Evolutionary conservation across 2,797 vertebrate species (phyloP), one percentile per base, ranked within the genome.

Genomic region (Vultur gryphus): DNA sequence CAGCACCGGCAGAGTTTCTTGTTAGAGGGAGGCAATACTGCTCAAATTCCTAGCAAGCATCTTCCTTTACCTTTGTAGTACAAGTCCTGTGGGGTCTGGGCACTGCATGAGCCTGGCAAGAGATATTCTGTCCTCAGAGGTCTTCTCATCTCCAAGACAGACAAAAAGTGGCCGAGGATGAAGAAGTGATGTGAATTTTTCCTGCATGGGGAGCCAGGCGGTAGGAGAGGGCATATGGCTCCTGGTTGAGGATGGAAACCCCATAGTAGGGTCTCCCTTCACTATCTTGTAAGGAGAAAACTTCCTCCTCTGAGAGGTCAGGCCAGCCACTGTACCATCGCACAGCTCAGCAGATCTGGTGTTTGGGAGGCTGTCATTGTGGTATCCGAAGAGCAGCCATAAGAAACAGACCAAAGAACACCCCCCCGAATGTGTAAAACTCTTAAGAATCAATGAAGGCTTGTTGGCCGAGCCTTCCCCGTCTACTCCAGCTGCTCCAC

Each of bases 341-440:
- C 37, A 58, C 28, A 91, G n/a, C 28, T 83, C 55, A 83, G 75
- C 16, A 11, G 7, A 13, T 57, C 2, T 16, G 26, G n/a, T 3
- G 0, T 54, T 28, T 57, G 71, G 18, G 52, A 41, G 25, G 16
- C 14, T 3, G 1, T 16, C 9, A 2, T 8, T 76, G n/a, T 44
- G 55, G 19, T 62, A 31, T 76, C n/a, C 90, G 81, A 92, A 76
- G 70, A 62, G 28, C 41, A 81, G 23, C 35, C 39, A 3, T 46
- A 62, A 73, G 66, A 82, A 85, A 78, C 28, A 67, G 37, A 41
- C n/a, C 17, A 48, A 61, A 80, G 59, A 67, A 54, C 16, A n/a
- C 10, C 14, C 31, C 5, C 10, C 23, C 15, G 21, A 44, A 52
- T 7, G 11, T n/a, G 29, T 43, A 69, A 72, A 81, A 49, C 73